phyloP scores from a whole-genome alignment of 1,140 invertebrate species.

The Lasioglossum baleicum region DNA sequence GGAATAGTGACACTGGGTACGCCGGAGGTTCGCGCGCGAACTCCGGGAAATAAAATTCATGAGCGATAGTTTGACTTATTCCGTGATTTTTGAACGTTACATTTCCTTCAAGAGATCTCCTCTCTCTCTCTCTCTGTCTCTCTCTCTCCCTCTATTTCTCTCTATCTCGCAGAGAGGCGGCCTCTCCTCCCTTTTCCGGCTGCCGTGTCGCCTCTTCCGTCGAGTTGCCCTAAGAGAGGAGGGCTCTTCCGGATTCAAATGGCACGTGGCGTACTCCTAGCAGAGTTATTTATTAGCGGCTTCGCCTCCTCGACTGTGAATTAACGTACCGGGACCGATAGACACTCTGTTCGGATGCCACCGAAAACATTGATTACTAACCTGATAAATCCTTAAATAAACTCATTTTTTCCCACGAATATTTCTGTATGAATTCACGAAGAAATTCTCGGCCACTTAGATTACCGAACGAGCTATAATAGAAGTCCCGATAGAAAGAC shows the following conservation, averaged over 20 bases:
- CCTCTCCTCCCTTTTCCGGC: too few species aligned
- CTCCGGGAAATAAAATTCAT: slow-evolving; percentile 49
- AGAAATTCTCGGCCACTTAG: too few species aligned
- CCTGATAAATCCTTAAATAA: too few species aligned
- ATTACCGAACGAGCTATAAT: too few species aligned
- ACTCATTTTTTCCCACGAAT: too few species aligned
- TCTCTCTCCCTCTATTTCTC: background rate
- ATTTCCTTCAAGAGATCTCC: slow-evolving; percentile 29
- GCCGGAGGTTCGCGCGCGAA: background rate
- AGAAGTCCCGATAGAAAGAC: too few species aligned
- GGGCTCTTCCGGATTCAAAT: background rate
- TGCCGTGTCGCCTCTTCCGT: background rate
- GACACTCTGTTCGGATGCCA: too few species aligned
- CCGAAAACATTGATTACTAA: too few species aligned
- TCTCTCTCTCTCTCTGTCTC: too few species aligned
- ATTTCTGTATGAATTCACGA: too few species aligned
- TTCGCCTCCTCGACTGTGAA: background rate
- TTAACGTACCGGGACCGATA: too few species aligned
- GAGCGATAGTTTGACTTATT: slow-evolving; percentile 49
- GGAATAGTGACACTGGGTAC: slow-evolving; percentile 33
- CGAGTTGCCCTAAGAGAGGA: background rate
- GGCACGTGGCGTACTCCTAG: background rate
- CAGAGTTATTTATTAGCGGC: background rate
- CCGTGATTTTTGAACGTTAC: slow-evolving; percentile 30
- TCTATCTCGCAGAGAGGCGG: background rate